Evolutionary conservation across 2,797 vertebrate species (phyloP), one percentile per base, ranked within the genome.

Genomic region (Myiotriccus ornatus): DNA sequence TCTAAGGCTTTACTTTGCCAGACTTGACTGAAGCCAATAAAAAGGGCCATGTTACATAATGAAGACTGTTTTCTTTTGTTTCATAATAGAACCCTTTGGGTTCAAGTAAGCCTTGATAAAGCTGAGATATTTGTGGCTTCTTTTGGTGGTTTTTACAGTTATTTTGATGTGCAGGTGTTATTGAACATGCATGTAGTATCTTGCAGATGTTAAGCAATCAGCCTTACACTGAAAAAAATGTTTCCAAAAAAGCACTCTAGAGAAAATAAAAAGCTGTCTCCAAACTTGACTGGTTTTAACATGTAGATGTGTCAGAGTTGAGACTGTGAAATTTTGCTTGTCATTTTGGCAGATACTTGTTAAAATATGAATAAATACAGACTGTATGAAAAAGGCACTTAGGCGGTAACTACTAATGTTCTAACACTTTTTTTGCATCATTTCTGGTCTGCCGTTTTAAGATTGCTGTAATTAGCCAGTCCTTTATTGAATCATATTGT

Each of bases 1-100:
- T 84, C 52, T 88, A 90, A 71, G 62, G 75, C 76, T 82, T 92
- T 94, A 32, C 59, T 91, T 91, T 78, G 67, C 41, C 53, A 93
- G 78, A 82, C 65, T 15, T 47, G 56, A 64, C n/a, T 23, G 71
- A 82, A 39, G 49, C 69, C 14, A 77, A 30, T 55, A 69, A 80
- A 90, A 90, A 83, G 24, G 22, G 32, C 44, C 67, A 47, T n/a
- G 35, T 90, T 92, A 63, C 50, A 52, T 62, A 89, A 94, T 30
- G 46, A 91, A 69, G 12, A 49, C 7, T 27, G 19, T 75, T 95
- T 83, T 84, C 37, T 82, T 89, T 55, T 92, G 35, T 89, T 88
- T 84, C 21, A 6, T 68, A 68, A 63, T 49, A 79, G 39, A 90
- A 57, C 13, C 16, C 30, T 71, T 83, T 35, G 49, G 32, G 9